Evolutionary conservation across 2,888 invertebrate species (phyloP), one percentile per base, ranked within the genome.

Genomic region (Brachypterus glaber): DNA sequence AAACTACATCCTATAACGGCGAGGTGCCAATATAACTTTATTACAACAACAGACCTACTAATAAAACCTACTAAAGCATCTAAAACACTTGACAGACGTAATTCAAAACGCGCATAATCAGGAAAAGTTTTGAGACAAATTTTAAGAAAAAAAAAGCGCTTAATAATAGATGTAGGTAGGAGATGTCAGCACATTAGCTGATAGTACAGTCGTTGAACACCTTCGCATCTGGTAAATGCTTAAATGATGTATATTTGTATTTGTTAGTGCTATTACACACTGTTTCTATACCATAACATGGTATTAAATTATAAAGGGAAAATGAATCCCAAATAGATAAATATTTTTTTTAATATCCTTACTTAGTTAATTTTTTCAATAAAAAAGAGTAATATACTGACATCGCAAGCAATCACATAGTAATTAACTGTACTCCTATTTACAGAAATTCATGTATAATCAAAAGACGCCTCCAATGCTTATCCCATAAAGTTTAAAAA

Each of bases 51-150:
- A 54, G 81, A 88, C 43, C 84, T 79, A 35, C 58, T 77, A 81
- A 52, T 72, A 78, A 17, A 74, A 78, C 48, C 68, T 93, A 9
- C 68, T 80, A 3, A 71, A 74, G 35, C 79, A 83, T 48, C 67
- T 91, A 11, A 88, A 82, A 61, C 77, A 75, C 49, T 66, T 76
- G 69, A 97, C 97, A 0, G 97, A 97, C 61, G 78, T 83, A 21
- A 82, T 98, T 40, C 97, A 98, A 51, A 78, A 88, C 62, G 95
- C 96, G 1, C 90, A 93, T 1, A 87, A 32, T 96, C 96, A 1
- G 98, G 98, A 2, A 98, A 98, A 69, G 96, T 98, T 43, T 96
- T 98, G 90, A 76, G 98, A 43, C 76, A 98, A 46, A 85, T 98
- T 40, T 70, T 98, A 43, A 76, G 95, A 45, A 93, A 96, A n/a